Conservation (phyloP, 2,888 invertebrate genomes). For the Hirtodrosophila confusa region DNA sequence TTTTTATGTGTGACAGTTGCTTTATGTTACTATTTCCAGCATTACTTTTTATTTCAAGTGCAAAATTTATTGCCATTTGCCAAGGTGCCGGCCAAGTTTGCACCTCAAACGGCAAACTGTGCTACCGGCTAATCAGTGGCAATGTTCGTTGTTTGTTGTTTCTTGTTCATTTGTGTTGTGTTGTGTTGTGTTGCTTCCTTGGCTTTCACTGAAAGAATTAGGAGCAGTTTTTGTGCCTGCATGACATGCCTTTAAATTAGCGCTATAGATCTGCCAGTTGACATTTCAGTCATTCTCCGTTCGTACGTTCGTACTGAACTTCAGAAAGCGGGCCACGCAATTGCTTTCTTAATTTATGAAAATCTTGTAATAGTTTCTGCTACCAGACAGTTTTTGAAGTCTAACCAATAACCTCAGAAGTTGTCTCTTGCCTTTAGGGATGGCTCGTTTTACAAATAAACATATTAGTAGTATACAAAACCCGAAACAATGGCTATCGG, state of each 20-base stretch:
- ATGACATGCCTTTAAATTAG: constrained; percentile 59
- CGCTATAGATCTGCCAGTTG: constrained; percentile 28
- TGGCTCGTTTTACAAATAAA: too few relatives aligned
- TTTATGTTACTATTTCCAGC: constrained; percentile 76
- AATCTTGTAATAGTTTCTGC: too few relatives aligned
- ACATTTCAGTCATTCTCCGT: constrained; percentile 21
- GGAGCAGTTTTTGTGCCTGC: constrained; percentile 38
- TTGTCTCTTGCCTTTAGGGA: too few relatives aligned
- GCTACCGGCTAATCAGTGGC: constrained; percentile 76
- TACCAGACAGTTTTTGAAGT: too few relatives aligned
- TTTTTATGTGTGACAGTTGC: constrained; percentile 78
- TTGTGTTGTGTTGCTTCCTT: constrained; percentile 41
- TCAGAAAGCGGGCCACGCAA: constrained; percentile 8
- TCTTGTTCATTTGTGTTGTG: constrained; percentile 31
- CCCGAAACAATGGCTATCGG: too few relatives aligned
- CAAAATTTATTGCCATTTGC: constrained; percentile 77
- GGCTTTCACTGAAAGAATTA: constrained; percentile 69
- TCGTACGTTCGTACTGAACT: constrained; percentile 14
- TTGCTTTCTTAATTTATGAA: neutral
- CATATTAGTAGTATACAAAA: too few relatives aligned
- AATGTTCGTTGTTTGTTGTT: constrained; percentile 44
- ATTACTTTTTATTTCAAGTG: constrained; percentile 77
- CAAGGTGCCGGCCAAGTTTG: constrained; percentile 64
- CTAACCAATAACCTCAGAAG: too few relatives aligned
- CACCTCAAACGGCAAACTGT: constrained; percentile 43